These are phyloP conservation scores for Anabacerthia variegaticeps DNA, from an alignment of 2,797 vertebrate species.

Conservation along the genomic window DNA sequence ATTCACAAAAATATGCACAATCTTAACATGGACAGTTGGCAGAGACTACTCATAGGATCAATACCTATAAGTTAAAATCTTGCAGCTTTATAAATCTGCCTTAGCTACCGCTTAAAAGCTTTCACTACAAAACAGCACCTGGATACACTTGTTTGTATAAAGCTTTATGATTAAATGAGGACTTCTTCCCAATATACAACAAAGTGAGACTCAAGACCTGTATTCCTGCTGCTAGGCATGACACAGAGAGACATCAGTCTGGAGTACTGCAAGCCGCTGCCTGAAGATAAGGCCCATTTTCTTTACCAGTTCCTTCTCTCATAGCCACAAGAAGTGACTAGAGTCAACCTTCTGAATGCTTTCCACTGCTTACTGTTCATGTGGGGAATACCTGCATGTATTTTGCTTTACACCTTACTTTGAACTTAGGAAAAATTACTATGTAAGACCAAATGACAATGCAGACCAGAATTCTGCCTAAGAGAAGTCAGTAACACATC, in stretches of 20 bases:
- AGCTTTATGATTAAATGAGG: background rate
- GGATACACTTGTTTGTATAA: background rate
- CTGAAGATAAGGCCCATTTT: background rate
- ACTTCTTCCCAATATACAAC: background rate
- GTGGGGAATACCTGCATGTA: too few relatives aligned
- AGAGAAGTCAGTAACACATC: background rate
- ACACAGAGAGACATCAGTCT: background rate
- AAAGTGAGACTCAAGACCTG: background rate
- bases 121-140: background rate
- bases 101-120: background rate
- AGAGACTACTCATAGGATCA: background rate
- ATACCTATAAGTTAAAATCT: background rate
- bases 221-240: background rate
- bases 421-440: background rate
- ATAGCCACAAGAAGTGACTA: accelerated
- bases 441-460: background rate
- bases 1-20: background rate
- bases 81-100: background rate
- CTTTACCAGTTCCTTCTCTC: background rate
- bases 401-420: background rate
- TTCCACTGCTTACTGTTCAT: too few relatives aligned
- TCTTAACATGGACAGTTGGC: accelerated
- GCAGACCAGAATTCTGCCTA: background rate
- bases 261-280: background rate
- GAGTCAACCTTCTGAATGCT: too few relatives aligned